Conservation (phyloP, 2,888 invertebrate species). For the Entomobrya proxima region DNA sequence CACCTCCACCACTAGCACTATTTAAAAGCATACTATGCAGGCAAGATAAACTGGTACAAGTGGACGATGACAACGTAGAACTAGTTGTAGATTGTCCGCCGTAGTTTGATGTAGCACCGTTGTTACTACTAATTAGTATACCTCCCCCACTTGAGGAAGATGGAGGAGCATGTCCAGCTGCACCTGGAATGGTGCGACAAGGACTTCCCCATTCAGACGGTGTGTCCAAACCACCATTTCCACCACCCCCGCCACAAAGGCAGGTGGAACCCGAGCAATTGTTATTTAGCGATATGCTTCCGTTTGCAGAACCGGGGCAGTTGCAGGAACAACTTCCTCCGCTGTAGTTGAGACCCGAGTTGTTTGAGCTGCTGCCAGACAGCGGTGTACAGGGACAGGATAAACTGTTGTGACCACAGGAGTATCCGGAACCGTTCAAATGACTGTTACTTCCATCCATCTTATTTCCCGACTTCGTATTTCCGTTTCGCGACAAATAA, state of each 20-base stretch:
- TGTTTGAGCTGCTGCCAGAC: constrained; percentile 51
- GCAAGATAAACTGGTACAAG: constrained; percentile 57
- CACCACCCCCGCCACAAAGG: constrained; percentile 54
- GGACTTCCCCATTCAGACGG: constrained; percentile 62
- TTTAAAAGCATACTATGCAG: constrained; percentile 55
- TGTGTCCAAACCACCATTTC: constrained; percentile 49
- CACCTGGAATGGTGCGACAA: constrained; percentile 56
- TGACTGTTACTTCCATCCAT: constrained; percentile 61
- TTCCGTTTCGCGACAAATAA: neutral
- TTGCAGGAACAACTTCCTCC: constrained; percentile 55
- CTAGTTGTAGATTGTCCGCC: constrained; percentile 18
- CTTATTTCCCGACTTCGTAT: neutral
- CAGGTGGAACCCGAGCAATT: constrained; percentile 55
- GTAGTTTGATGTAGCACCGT: constrained; percentile 14
- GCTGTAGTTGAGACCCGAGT: constrained; percentile 56
- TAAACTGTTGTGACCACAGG: constrained; percentile 44
- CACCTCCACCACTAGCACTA: constrained; percentile 20
- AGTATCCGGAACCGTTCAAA: constrained; percentile 49
- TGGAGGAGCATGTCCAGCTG: constrained; percentile 23
- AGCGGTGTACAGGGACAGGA: constrained; percentile 63
- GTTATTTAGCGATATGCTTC: constrained; percentile 60
- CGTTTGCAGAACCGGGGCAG: constrained; percentile 54
- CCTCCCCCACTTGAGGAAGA: constrained; percentile 31
- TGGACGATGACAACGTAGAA: constrained; percentile 16
- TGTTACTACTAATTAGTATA: constrained; percentile 14